Evolutionary conservation across 2,888 invertebrate species (phyloP).

Genomic region (Himalopsyche tibetana): DNA sequence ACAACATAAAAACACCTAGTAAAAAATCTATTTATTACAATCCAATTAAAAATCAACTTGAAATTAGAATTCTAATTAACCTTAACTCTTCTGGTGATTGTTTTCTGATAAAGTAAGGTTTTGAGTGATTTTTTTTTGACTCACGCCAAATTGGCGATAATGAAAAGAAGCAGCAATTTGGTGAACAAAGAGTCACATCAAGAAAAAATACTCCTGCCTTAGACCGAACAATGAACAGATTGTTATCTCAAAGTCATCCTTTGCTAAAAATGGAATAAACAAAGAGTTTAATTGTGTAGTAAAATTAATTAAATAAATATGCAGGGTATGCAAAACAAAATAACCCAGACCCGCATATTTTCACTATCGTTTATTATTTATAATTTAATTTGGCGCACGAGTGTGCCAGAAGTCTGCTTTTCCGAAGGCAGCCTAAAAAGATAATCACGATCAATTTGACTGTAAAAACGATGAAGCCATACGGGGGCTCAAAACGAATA

Average conservation of each 20-base stretch:
- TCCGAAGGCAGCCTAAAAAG: neutral
- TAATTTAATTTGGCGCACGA: constrained; percentile 12
- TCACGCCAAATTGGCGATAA: too few relatives aligned
- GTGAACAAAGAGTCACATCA: too few relatives aligned
- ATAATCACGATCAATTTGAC: constrained; percentile 14
- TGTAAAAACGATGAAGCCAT: constrained; percentile 7
- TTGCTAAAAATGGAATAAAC: constrained; percentile 4
- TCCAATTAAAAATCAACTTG: too few relatives aligned
- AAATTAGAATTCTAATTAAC: too few relatives aligned
- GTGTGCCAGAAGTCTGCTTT: neutral
- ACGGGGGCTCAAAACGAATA: neutral
- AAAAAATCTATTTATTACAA: too few relatives aligned
- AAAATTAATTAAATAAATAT: constrained; percentile 20
- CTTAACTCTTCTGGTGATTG: too few relatives aligned
- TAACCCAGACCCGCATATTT: neutral
- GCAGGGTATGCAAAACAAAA: constrained; percentile 26
- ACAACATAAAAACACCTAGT: too few relatives aligned
- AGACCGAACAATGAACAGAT: neutral
- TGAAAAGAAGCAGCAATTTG: too few relatives aligned
- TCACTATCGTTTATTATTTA: constrained; percentile 16
- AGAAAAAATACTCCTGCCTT: neutral
- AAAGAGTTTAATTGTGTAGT: constrained; percentile 20
- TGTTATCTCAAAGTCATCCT: neutral
- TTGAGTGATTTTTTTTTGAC: too few relatives aligned
- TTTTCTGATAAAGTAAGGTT: too few relatives aligned